A percentile compares a stretch with the other conserved stretches of the same genome.
Evolutionary conservation across 1,140 invertebrate species (phyloP).

Genomic region (Calosoma granatense): DNA sequence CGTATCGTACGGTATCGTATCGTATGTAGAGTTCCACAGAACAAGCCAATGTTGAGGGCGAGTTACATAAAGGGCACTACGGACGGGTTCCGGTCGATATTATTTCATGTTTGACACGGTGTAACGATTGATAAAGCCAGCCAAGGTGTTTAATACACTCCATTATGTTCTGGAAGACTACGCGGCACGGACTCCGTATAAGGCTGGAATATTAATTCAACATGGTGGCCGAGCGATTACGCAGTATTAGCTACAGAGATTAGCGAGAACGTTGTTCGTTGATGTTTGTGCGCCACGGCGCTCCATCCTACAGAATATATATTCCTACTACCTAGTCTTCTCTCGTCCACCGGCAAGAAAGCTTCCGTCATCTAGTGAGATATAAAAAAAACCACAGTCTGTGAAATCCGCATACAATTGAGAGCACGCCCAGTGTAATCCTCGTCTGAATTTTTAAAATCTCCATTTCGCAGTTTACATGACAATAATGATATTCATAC

Average conservation of each 20-base stretch:
- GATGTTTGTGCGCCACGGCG: too few species aligned
- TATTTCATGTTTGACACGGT: background rate
- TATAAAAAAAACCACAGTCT: background rate
- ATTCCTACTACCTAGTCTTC: too few species aligned
- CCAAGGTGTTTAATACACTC: background rate
- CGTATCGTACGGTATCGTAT: too few species aligned
- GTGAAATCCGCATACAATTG: background rate
- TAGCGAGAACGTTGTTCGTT: background rate
- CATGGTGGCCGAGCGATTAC: slow-evolving; percentile 5
- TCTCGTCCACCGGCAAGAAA: too few species aligned
- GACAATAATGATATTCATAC: slow-evolving; percentile 7
- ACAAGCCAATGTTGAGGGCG: too few species aligned
- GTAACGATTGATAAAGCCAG: background rate
- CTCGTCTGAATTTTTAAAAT: slow-evolving; percentile 6
- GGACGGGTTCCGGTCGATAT: too few species aligned
- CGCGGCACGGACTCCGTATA: background rate
- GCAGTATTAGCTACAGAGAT: slow-evolving; percentile 1
- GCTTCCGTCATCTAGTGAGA: too few species aligned
- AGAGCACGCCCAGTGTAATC: background rate
- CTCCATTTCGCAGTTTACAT: slow-evolving; percentile 8
- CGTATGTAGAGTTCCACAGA: too few species aligned
- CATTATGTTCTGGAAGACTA: background rate
- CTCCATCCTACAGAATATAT: too few species aligned
- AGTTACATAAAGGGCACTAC: too few species aligned
- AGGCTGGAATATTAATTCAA: slow-evolving; percentile 3